phyloP scores from a whole-genome alignment of 1,140 invertebrate species.

The Leptinotarsa lineolata region DNA sequence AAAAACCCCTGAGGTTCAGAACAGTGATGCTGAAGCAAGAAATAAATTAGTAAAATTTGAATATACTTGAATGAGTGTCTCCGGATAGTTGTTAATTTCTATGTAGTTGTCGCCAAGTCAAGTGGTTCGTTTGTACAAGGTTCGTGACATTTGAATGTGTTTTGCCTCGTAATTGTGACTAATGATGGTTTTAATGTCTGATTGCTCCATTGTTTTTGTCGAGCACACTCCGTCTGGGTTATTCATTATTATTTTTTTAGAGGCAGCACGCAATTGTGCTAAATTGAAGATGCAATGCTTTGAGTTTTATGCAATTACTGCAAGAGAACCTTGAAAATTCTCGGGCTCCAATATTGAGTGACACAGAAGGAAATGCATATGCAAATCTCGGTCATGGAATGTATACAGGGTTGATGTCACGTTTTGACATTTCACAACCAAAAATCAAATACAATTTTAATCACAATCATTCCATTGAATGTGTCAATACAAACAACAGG shows the following conservation, averaged over 20 bases:
- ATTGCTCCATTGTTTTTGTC: constrained; percentile 48
- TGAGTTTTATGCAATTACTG: not conserved
- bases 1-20: too few species aligned
- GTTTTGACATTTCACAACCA: too few species aligned
- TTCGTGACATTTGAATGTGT: constrained; percentile 39
- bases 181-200: constrained; percentile 44
- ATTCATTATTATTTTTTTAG: constrained; percentile 17
- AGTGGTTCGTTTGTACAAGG: constrained; percentile 16
- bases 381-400: too few species aligned
- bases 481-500: too few species aligned
- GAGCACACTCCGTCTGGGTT: constrained; percentile 12
- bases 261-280: not conserved
- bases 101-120: not conserved
- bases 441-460: too few species aligned
- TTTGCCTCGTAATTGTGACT: constrained; percentile 42
- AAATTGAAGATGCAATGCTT: constrained; percentile 12
- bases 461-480: too few species aligned
- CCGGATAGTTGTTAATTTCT: constrained; percentile 13
- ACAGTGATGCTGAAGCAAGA: not conserved
- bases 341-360: too few species aligned
- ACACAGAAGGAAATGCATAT: too few species aligned
- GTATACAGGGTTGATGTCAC: too few species aligned
- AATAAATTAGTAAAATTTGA: constrained; percentile 3
- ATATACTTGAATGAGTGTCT: not conserved
- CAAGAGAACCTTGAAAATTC: too few species aligned